Base-by-base conservation (phyloP, 2,113 vertebrate species). In the Rana temporaria region DNA sequence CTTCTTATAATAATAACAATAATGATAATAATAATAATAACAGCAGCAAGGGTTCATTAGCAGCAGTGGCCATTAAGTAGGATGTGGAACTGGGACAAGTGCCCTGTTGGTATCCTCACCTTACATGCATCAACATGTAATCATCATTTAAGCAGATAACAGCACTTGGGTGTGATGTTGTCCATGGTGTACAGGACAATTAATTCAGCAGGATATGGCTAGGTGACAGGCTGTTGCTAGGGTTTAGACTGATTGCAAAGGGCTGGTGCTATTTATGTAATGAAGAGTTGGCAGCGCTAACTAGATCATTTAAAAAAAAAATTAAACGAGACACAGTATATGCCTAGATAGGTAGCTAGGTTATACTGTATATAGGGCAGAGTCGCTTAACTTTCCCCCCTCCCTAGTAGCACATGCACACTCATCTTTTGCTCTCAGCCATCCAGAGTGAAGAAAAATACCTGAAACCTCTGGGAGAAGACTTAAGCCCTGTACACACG, bases 71-170 rank as follows among this genome's bases (percentile, higher is more conserved):
- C 53, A 74, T 83, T 75, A 83, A 12, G 16, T 9, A 8, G 53
- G 32, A 80, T 80, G 70, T 62, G 55, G 22, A 76, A 83, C 22
- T 75, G 53, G 62, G 63, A 75, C 62, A 65, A 42, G 53, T 79
- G 71, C 14, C 63, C 38, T 68, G 62, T 60, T 57, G 24, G 17
- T 68, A 67, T 83, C 69, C 72, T 57, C 81, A 83, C 81, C 81
- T 83, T 76, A 66, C 53, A 83, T 68, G 73, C 20, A 60, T 12
- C 17, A 59, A 18, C 26, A 12, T 68, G 32, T 26, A 63, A 75
- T 83, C 63, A 68, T 83, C 15, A 65, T 32, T 83, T 76, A 83
- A 76, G 71, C 72, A 83, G 78, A 80, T 80, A 80, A 80, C 18
- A 6, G 65, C 15, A 62, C 53, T 80, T 80, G 78, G 78, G 78